A percentile compares a stretch with the other conserved stretches of the same genome.
phyloP scores from a whole-genome alignment of 1,140 invertebrate genomes.

The Telenomus remus region DNA sequence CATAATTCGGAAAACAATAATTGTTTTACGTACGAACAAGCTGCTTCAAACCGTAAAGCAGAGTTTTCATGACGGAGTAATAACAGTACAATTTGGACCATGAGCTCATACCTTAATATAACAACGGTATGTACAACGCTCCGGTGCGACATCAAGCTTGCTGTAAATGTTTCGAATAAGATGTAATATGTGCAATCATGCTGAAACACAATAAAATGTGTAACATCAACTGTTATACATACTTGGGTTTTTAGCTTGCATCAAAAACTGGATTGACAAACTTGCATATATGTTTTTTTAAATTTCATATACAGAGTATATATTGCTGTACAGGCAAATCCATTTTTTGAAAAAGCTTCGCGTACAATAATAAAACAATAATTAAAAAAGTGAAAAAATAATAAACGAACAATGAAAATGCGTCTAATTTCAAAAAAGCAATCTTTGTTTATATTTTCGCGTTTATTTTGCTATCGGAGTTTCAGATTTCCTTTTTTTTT shows the following conservation, averaged over 20 bases:
- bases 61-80: constrained; percentile 42
- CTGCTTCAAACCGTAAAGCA: constrained; percentile 42
- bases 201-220: constrained; percentile 17
- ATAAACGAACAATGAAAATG: no score
- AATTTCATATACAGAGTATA: no score
- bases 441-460: no score
- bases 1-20: constrained; percentile 40
- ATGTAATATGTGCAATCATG: constrained; percentile 25
- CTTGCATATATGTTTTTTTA: no score
- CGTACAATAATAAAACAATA: no score
- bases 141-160: constrained; percentile 36
- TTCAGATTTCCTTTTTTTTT: no score
- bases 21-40: constrained; percentile 45
- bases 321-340: no score
- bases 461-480: no score
- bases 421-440: no score
- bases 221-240: neutral
- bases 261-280: no score
- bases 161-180: constrained; percentile 23
- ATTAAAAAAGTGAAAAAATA: no score
- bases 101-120: constrained; percentile 43
- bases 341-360: no score
- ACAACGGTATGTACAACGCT: constrained; percentile 21
- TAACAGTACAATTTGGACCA: constrained; percentile 36
- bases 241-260: constrained; percentile 4